These are phyloP conservation scores for Halocaridina rubra DNA, from an alignment of 2,888 invertebrate genomes.

Conservation along the genomic window DNA sequence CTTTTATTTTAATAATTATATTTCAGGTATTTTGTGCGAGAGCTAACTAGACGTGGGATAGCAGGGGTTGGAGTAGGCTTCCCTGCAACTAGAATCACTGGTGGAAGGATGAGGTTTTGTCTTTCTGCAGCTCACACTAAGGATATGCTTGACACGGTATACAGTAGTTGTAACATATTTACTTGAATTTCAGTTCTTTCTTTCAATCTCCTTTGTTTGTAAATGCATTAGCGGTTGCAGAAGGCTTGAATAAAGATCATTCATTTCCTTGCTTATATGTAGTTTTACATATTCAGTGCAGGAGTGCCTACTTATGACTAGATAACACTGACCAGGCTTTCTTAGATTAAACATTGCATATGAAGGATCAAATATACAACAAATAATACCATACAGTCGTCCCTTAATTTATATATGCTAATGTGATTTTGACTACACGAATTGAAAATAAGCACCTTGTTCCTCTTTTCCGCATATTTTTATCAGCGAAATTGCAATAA, in stretches of 20 bases:
- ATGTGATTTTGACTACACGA: no score
- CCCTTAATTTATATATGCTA: no score
- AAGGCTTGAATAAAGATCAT: background rate
- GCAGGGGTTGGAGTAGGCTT: conserved; percentile 97
- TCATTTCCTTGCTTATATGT: background rate
- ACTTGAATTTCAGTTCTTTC: background rate
- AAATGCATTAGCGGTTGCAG: background rate
- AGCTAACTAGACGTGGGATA: conserved; percentile 82
- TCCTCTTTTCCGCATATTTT: no score
- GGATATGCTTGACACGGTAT: conserved; percentile 82
- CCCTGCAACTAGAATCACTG: conserved; percentile 94
- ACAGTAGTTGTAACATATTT: background rate
- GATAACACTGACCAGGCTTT: background rate
- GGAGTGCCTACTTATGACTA: background rate
- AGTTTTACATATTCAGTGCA: background rate
- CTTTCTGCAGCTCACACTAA: conserved; percentile 95
- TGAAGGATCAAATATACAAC: no score
- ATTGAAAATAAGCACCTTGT: no score
- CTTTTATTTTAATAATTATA: conserved; percentile 64
- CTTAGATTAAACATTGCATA: background rate
- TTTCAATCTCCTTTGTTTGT: background rate
- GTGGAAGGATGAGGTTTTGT: conserved; percentile 93
- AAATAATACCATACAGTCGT: no score
- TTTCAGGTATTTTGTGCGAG: conserved; percentile 83
- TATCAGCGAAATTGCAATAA: no score